Percentiles rank a stretch among this genome's conserved stretches.
Conservation (phyloP, 2,797 vertebrate species). For the Enteromius anoplus region DNA sequence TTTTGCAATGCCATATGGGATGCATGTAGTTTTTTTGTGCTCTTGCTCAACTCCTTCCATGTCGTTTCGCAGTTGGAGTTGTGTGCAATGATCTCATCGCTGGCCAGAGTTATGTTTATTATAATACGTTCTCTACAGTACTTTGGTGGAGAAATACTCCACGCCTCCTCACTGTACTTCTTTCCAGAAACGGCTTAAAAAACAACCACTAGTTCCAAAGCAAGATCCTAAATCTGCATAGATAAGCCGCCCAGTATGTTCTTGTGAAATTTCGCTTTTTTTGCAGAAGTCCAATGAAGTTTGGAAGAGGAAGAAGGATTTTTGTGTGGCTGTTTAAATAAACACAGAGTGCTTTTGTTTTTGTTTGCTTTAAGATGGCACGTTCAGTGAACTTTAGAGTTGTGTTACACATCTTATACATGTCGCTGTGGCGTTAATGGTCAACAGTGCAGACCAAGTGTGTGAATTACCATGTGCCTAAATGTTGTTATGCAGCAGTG, state of each 20-base stretch:
- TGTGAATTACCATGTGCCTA: conserved; percentile 29
- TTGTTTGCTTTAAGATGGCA: neutral
- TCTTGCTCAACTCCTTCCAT: neutral
- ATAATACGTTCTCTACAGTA: conserved; percentile 19
- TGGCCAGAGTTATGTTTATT: conserved; percentile 24
- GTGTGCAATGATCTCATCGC: conserved; percentile 44
- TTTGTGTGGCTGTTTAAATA: conserved; percentile 5
- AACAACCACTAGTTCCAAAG: conserved; percentile 24
- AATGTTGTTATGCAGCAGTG: conserved; percentile 49
- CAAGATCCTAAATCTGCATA: neutral
- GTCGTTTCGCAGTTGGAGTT: conserved; percentile 26
- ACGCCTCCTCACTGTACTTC: conserved; percentile 1
- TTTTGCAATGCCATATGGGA: conserved; percentile 11
- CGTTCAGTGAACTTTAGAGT: neutral
- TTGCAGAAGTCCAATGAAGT: neutral
- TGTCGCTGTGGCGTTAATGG: neutral
- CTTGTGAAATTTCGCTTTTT: neutral
- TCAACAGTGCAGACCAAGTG: neutral
- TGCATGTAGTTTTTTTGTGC: conserved; percentile 4
- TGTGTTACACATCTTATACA: neutral
- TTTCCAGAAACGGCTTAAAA: conserved; percentile 18
- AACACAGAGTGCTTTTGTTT: neutral
- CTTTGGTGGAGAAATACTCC: conserved; percentile 15
- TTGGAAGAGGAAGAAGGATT: neutral
- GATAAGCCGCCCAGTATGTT: neutral